Evolutionary conservation across 2,113 vertebrate genomes (phyloP), one percentile per base, ranked within the genome.

Genomic region (Leptosomus discolor): DNA sequence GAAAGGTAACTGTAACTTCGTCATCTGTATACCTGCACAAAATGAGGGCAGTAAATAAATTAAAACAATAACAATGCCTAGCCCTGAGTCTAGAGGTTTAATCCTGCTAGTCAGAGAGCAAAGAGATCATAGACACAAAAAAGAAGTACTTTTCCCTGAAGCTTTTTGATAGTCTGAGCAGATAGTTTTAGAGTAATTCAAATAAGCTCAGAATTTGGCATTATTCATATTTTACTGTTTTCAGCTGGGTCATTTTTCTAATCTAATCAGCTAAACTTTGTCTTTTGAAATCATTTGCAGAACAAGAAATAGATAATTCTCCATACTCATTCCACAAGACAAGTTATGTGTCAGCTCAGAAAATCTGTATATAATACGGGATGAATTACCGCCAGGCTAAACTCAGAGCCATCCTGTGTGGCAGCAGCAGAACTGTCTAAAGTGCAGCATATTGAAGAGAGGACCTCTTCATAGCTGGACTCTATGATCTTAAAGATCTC

Each of bases 191-290:
- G 39, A 85, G 22, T 45, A 73, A 94, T 65, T 83, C 32, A 88
- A 73, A 88, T 8, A 69, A 2, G 1, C 30, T 78, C 32, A 82
- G n/a, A 65, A 81, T 36, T 43, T 30, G 48, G 32, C 51, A 88
- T 90, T 76, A 86, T 89, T 94, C 56, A 73, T 45, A 65, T 74
- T 77, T 85, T 63, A 85, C 29, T 88, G 24, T 94, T 95, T 95
- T 94, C 83, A 84, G 34, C 53, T 27, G 26, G 63, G 43, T 94
- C 69, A 57, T 76, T 94, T 70, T 54, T 83, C 71, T 74, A 88
- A 94, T 69, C 69, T 95, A 75, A 86, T 65, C 79, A 89, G 68
- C 37, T 88, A 45, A 95, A 92, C 77, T 91, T 83, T 77, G 48
- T 94, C 65, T 81, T 74, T 54, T 54, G 69, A 56, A 94, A 74